phyloP scores from a whole-genome alignment of 37 sponge, comb jelly and placozoan genomes.

The Ianthella basta region DNA sequence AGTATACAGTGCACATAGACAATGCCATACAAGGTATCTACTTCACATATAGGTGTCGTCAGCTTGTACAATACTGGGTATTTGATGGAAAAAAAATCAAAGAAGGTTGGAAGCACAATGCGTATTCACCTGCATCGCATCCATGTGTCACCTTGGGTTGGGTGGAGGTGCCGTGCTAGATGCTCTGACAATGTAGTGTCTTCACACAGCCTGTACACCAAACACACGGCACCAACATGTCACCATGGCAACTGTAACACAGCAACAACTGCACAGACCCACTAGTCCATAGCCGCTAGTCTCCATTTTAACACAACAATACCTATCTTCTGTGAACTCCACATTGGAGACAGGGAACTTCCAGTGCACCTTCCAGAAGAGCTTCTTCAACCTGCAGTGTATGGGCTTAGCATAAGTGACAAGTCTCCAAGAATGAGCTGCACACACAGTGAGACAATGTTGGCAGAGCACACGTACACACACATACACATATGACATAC shows the following conservation, averaged over 20 bases:
- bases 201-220: constrained; percentile 53
- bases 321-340: constrained; percentile 58
- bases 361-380: constrained; percentile 58
- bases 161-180: constrained; percentile 56
- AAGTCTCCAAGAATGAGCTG: not conserved
- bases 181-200: constrained; percentile 29
- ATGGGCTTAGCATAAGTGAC: not conserved
- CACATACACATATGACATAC: too few species aligned
- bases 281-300: not conserved
- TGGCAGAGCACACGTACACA: not conserved
- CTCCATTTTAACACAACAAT: not conserved
- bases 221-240: too few species aligned
- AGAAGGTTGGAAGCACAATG: too few species aligned
- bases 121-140: constrained; percentile 50
- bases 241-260: not conserved
- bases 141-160: constrained; percentile 49
- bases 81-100: too few species aligned
- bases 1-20: too few species aligned
- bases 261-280: not conserved
- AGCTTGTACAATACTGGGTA: too few species aligned
- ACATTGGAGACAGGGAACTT: constrained; percentile 35
- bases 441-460: not conserved
- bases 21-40: too few species aligned
- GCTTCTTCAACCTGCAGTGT: constrained; percentile 20
- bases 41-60: too few species aligned